Conservation (phyloP, 2,888 invertebrate species). For the Lithophane semibrunnea region DNA sequence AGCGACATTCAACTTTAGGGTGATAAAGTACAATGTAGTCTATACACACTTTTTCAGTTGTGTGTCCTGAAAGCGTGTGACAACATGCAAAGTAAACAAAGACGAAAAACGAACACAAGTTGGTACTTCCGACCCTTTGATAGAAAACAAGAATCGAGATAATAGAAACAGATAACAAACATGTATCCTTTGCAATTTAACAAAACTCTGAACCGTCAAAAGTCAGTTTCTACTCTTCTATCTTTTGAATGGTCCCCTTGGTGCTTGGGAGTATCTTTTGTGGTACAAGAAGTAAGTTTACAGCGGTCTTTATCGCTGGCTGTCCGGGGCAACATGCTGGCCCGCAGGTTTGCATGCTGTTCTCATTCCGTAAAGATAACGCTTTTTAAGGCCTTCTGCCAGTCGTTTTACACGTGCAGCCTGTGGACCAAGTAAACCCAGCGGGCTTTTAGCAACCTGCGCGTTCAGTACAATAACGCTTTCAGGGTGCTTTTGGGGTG, state of each 20-base stretch:
- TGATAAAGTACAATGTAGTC: not conserved
- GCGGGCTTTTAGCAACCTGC: too few species aligned
- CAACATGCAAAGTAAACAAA: slow-evolving; percentile 2
- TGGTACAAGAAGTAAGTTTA: slow-evolving; percentile 24
- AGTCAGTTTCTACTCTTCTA: slow-evolving; percentile 35
- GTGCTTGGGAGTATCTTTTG: slow-evolving; percentile 19
- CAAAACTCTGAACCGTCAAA: slow-evolving; percentile 37
- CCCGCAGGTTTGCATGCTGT: too few species aligned
- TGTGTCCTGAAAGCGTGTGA: not conserved
- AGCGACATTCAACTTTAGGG: not conserved
- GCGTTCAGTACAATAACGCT: too few species aligned
- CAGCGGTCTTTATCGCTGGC: slow-evolving; percentile 6
- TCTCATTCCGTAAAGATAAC: too few species aligned
- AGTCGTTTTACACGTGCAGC: too few species aligned
- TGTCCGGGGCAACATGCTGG: too few species aligned
- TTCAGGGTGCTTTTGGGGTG: too few species aligned
- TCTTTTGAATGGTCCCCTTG: slow-evolving; percentile 28
- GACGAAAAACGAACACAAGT: slow-evolving; percentile 2
- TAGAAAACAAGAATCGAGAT: slow-evolving; percentile 14
- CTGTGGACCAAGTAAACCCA: too few species aligned
- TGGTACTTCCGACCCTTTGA: not conserved
- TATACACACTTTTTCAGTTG: not conserved
- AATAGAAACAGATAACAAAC: slow-evolving; percentile 51
- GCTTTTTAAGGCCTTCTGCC: too few species aligned
- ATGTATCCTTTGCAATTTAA: slow-evolving; percentile 35